Evolutionary conservation across 2,797 vertebrate species (phyloP).

Genomic region (Thamnophis elegans): DNA sequence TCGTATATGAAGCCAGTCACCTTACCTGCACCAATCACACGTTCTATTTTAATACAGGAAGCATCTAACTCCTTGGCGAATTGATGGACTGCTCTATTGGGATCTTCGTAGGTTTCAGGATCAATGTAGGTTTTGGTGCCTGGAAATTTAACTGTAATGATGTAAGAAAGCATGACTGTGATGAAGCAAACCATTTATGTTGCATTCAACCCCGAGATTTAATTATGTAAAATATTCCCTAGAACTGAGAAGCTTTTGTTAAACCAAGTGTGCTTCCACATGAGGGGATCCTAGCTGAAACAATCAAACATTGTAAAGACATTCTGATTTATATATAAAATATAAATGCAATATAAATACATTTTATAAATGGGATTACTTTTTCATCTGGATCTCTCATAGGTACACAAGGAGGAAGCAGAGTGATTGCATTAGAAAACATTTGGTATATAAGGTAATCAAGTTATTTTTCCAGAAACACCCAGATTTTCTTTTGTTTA

Average conservation of each 20-base stretch:
- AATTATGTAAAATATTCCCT: constrained; percentile 74
- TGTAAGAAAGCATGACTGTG: constrained; percentile 96
- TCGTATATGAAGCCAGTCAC: constrained; percentile 72
- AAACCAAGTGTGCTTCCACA: constrained; percentile 24
- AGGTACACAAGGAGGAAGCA: not conserved
- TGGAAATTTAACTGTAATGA: constrained; percentile 99
- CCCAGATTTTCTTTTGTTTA: constrained; percentile 61
- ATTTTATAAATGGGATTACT: not conserved
- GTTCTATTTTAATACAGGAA: constrained; percentile 99
- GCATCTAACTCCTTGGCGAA: constrained; percentile 99
- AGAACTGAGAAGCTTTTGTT: constrained; percentile 70
- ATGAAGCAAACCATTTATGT: constrained; percentile 86
- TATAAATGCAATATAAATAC: not conserved
- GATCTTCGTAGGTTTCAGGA: constrained; percentile 99
- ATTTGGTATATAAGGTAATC: not conserved
- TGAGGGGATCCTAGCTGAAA: not conserved
- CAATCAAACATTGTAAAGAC: not conserved
- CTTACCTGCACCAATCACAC: constrained; percentile 99
- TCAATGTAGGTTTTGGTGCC: constrained; percentile 99
- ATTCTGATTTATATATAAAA: not conserved
- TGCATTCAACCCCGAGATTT: constrained; percentile 77
- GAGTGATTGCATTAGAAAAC: not conserved
- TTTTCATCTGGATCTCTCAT: not conserved
- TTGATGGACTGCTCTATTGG: constrained; percentile 99
- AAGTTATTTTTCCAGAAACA: constrained; percentile 34